Conservation (phyloP, 2,113 vertebrate genomes). For the Ranitomeya variabilis region DNA sequence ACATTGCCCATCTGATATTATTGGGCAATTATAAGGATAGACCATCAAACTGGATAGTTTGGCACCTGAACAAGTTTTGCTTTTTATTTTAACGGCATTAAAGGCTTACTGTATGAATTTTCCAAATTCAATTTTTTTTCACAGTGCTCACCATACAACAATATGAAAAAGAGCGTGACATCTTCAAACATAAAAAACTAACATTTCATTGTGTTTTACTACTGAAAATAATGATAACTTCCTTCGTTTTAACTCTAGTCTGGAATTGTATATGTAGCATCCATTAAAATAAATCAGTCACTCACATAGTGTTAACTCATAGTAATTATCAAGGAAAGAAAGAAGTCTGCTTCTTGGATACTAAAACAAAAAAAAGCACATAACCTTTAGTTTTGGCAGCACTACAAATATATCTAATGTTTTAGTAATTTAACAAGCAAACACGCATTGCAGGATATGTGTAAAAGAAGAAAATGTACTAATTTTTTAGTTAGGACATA, state of each 20-base stretch:
- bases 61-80: background rate
- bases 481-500: background rate
- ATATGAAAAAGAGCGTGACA: background rate
- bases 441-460: slow-evolving; percentile 27
- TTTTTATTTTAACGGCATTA: background rate
- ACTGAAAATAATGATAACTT: background rate
- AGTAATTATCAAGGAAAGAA: background rate
- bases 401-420: slow-evolving; percentile 37
- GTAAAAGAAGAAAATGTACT: background rate
- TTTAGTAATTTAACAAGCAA: slow-evolving; percentile 31
- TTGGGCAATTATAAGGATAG: background rate
- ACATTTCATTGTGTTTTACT: background rate
- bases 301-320: slow-evolving; percentile 2
- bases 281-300: background rate
- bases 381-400: slow-evolving; percentile 42
- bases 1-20: background rate
- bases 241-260: background rate
- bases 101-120: background rate
- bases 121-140: background rate
- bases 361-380: slow-evolving; percentile 2
- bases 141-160: background rate
- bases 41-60: background rate
- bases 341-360: background rate
- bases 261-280: background rate
- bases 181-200: background rate